Evolutionary conservation across 2,113 vertebrate species (phyloP), one percentile per base, ranked within the genome.

Genomic region (Austrofundulus limnaeus): DNA sequence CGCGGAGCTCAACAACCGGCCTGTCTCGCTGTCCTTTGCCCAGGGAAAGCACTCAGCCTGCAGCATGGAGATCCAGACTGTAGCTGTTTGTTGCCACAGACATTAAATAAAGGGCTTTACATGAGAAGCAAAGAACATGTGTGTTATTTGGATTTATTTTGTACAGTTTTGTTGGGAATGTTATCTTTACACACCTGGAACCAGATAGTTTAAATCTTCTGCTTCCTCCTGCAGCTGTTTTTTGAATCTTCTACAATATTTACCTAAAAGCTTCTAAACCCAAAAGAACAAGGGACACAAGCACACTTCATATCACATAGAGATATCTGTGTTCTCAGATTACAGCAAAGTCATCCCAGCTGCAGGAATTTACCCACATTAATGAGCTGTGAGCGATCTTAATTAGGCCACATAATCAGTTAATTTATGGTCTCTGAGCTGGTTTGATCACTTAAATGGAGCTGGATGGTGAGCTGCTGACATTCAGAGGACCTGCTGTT

Each of bases 391-490:
- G 25, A 69, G 4, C 62, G 24, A 55, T 70, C 41, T 47, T 74
- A 77, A 80, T 84, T 69, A 76, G 80, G 67, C 77, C 39, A 61
- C 60, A 62, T 62, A 65, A 80, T 70, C 47, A 34, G 61, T 56
- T 64, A 17, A 83, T 78, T 52, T 71, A 28, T 19, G 65, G 46
- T 59, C 70, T 70, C 62, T 20, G 19, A 25, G 48, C 11, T 11
- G 2, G 61, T 24, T 56, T 31, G 63, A 77, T 84, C 80, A 66
- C 55, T 56, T 11, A 12, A 56, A 63, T 50, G 43, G 45, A 55
- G 53, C 19, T 13, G 23, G 48, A 3, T 2, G 28, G 39, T 37
- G 5, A 17, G 50, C 75, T 53, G 70, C 51, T 70, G 43, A 37
- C 59, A 49, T 23, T 41, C 34, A 3, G n/a, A 12, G 37, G 2